Evolutionary conservation across 2,113 vertebrate genomes (phyloP).

Genomic region (Turnix velox): DNA sequence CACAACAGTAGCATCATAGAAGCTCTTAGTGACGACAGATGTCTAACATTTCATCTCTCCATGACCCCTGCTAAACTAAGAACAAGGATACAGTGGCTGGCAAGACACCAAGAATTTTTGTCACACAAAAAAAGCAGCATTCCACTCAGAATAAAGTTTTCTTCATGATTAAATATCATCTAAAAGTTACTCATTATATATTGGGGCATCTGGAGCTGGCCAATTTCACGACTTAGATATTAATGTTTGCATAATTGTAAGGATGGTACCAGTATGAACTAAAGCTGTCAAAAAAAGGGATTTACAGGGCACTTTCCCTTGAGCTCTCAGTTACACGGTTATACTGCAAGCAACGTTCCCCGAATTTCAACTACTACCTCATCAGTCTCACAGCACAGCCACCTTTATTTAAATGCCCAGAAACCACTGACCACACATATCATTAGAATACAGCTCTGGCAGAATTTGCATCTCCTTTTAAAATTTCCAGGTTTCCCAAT

Average conservation of each 20-base stretch:
- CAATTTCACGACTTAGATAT: neutral
- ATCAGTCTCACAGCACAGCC: neutral
- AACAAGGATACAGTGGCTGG: neutral
- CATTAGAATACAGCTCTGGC: neutral
- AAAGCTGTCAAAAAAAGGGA: neutral
- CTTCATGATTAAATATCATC: neutral
- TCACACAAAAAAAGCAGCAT: neutral
- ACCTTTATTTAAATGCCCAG: neutral
- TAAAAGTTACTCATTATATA: neutral
- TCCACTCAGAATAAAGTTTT: neutral
- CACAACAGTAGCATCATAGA: neutral
- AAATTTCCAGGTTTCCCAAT: neutral
- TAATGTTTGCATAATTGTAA: neutral
- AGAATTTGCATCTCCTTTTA: neutral
- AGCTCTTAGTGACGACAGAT: neutral
- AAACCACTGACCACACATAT: neutral
- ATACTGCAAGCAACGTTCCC: neutral
- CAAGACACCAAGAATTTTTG: rapidly evolving
- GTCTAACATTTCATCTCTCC: neutral
- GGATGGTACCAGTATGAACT: neutral
- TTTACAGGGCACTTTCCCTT: neutral
- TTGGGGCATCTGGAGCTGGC: neutral
- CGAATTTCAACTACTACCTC: neutral
- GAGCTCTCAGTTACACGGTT: neutral
- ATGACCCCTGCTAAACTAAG: neutral